phyloP scores from a whole-genome alignment of 1,140 invertebrate genomes.

The Anagrus nilaparvatae region DNA sequence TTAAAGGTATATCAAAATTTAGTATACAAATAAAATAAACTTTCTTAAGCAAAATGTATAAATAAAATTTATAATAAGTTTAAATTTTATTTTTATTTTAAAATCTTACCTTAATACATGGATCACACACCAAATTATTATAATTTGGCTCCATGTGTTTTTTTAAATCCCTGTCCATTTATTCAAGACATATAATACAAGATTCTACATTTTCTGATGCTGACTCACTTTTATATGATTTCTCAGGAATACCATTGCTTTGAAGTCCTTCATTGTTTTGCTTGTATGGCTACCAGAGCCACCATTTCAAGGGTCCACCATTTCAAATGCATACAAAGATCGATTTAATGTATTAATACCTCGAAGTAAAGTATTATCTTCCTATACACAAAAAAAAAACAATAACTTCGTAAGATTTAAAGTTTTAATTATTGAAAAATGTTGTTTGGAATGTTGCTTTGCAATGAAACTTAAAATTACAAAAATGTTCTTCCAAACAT shows the following conservation, averaged over 20 bases:
- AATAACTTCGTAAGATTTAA: too few relatives aligned
- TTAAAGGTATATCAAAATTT: neutral
- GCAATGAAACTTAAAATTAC: slow-evolving; percentile 30
- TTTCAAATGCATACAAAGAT: slow-evolving; percentile 46
- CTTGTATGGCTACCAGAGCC: too few relatives aligned
- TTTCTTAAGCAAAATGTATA: slow-evolving; percentile 1
- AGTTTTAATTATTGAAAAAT: too few relatives aligned
- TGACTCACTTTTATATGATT: too few relatives aligned
- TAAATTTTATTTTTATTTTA: neutral
- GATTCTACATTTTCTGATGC: too few relatives aligned
- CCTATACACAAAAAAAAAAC: too few relatives aligned
- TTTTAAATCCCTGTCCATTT: slow-evolving; percentile 47
- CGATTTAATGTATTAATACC: slow-evolving; percentile 47
- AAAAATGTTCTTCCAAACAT: slow-evolving; percentile 36
- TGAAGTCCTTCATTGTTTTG: too few relatives aligned
- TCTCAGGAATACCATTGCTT: too few relatives aligned
- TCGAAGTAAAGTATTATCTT: slow-evolving; percentile 46
- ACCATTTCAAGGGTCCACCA: slow-evolving; percentile 35
- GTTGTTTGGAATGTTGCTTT: slow-evolving; percentile 39
- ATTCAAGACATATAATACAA: slow-evolving; percentile 58
- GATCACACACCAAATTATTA: slow-evolving; percentile 48
- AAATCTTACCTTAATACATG: slow-evolving; percentile 49
- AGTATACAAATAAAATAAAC: slow-evolving; percentile 7
- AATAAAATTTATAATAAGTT: too few relatives aligned
- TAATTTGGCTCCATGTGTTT: slow-evolving; percentile 45